Evolutionary conservation across 1,140 invertebrate genomes (phyloP).

Genomic region (Drosophila arawakana): DNA sequence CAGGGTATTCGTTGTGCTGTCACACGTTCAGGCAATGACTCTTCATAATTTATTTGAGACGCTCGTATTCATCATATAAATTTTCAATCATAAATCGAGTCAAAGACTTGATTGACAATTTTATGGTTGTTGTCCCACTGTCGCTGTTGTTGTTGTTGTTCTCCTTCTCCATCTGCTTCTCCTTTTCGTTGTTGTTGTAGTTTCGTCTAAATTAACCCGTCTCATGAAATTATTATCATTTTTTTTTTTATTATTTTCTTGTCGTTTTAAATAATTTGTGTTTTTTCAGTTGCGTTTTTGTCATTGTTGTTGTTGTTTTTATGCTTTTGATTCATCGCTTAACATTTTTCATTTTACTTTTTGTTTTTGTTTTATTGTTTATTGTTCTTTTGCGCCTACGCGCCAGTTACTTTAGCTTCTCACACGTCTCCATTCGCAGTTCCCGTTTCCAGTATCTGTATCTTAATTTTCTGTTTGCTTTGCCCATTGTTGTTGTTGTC

Average conservation of each 20-base stretch:
- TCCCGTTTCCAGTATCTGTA: constrained; percentile 22
- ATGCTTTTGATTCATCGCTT: constrained; percentile 37
- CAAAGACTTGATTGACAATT: constrained; percentile 3
- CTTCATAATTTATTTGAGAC: neutral
- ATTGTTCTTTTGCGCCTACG: constrained; percentile 53
- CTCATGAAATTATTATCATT: neutral
- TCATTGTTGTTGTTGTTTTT: constrained; percentile 30
- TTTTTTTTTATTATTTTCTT: neutral
- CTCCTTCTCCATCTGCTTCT: neutral
- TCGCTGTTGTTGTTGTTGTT: neutral
- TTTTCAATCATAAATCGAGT: constrained; percentile 19
- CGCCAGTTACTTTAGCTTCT: constrained; percentile 42
- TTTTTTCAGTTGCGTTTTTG: constrained; percentile 9
- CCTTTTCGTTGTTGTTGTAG: constrained; percentile 4
- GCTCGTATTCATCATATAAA: constrained; percentile 12
- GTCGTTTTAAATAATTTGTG: constrained; percentile 5
- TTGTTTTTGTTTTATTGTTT: constrained; percentile 37
- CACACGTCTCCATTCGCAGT: constrained; percentile 7
- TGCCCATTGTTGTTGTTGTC: constrained; percentile 6
- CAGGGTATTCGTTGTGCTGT: neutral
- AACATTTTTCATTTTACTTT: constrained; percentile 27
- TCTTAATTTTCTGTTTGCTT: constrained; percentile 4
- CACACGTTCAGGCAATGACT: neutral
- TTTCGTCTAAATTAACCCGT: constrained; percentile 7
- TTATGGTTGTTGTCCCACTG: neutral